These are phyloP conservation scores for Muricea muricata DNA, from an alignment of 92 coral and sea anemone genomes.

Conservation along the genomic window DNA sequence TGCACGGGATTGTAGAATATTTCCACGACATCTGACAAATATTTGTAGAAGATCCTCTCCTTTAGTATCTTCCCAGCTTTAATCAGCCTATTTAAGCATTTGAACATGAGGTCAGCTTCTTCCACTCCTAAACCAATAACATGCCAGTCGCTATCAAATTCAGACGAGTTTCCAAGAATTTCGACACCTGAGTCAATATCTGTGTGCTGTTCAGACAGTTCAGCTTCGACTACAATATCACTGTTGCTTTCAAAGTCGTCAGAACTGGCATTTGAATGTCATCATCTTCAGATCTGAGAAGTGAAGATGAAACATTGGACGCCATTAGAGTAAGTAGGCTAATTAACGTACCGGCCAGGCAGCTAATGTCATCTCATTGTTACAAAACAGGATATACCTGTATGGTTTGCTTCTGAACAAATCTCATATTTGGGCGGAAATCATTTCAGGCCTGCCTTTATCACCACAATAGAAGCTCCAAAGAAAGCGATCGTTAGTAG, in stretches of 20 bases:
- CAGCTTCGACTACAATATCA: not conserved
- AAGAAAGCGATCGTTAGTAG: too few relatives aligned
- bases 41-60: conserved; percentile 39
- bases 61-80: conserved; percentile 33
- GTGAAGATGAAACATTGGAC: not conserved
- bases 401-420: not conserved
- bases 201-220: conserved; percentile 1
- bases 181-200: conserved; percentile 10
- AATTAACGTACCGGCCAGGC: not conserved
- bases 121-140: conserved; percentile 49
- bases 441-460: not conserved
- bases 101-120: conserved; percentile 50
- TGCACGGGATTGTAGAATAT: conserved; percentile 46
- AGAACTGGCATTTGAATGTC: conserved; percentile 4
- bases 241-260: not conserved
- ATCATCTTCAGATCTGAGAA: not conserved
- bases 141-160: conserved; percentile 44
- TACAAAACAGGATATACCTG: not conserved
- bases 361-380: not conserved
- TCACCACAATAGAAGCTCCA: too few relatives aligned
- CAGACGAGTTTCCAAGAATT: not conserved
- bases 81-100: conserved; percentile 30
- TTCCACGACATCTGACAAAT: conserved; percentile 36
- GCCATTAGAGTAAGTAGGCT: not conserved
- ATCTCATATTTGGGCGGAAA: not conserved